A percentile compares a stretch with the other conserved stretches of the same genome.
Conservation (phyloP, 2,113 vertebrate species). For the Lophius piscatorius region DNA sequence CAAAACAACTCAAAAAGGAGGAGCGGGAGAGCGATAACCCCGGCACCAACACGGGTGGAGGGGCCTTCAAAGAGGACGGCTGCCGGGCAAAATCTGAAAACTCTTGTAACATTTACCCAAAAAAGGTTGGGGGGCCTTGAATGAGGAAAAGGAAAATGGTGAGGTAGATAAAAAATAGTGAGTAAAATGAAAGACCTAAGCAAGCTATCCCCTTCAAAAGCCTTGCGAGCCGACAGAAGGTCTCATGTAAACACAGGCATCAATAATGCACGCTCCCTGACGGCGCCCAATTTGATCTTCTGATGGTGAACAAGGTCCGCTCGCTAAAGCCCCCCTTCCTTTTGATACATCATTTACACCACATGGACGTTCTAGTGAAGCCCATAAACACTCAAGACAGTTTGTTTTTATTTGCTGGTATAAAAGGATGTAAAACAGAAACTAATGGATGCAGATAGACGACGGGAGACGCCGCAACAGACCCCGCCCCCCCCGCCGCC, state of each 20-base stretch:
- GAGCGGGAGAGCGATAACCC: conserved; percentile 7
- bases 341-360: conserved; percentile 46
- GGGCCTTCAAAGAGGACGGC: too few relatives aligned
- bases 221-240: conserved; percentile 28
- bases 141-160: conserved; percentile 7
- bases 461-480: too few relatives aligned
- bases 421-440: not conserved
- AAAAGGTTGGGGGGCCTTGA: not conserved
- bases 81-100: conserved; percentile 63
- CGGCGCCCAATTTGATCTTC: conserved; percentile 50
- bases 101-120: conserved; percentile 44
- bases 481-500: too few relatives aligned
- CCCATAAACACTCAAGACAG: conserved; percentile 34
- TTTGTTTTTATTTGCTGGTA: conserved; percentile 26
- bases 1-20: conserved; percentile 22
- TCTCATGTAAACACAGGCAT: conserved; percentile 70
- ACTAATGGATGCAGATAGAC: too few relatives aligned
- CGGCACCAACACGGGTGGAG: not conserved
- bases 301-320: conserved; percentile 28
- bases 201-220: conserved; percentile 34
- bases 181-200: conserved; percentile 21
- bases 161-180: conserved; percentile 7
- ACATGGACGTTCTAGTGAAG: conserved; percentile 34
- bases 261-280: conserved; percentile 70
- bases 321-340: conserved; percentile 32